These are phyloP conservation scores for Alcedo atthis DNA, from an alignment of 2,797 vertebrate species.

Conservation along the genomic window DNA sequence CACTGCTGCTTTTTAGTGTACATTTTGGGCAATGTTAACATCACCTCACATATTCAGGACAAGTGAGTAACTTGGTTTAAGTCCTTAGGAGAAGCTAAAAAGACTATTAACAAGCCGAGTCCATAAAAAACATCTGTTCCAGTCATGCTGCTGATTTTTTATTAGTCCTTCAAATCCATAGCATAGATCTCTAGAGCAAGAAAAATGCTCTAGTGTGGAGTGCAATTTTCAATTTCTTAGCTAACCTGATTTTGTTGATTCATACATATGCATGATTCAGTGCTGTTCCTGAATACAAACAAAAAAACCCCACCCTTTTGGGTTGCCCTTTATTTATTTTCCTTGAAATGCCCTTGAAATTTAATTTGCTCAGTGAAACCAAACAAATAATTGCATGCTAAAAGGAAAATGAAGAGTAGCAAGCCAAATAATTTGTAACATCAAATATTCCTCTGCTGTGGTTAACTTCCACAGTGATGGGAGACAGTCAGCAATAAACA, in stretches of 20 bases:
- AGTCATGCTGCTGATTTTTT: conserved; percentile 85
- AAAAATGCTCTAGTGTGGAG: conserved; percentile 79
- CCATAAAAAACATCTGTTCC: conserved; percentile 87
- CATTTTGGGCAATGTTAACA: conserved; percentile 82
- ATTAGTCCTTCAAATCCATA: conserved; percentile 84
- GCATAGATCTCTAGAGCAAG: conserved; percentile 82
- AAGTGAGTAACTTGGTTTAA: conserved; percentile 77
- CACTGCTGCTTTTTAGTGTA: conserved; percentile 79
- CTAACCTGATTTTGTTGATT: conserved; percentile 82
- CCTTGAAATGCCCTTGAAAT: conserved; percentile 84
- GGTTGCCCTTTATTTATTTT: conserved; percentile 79
- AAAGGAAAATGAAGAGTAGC: conserved; percentile 73
- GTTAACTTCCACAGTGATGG: conserved; percentile 72
- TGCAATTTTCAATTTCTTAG: conserved; percentile 81
- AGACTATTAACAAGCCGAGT: conserved; percentile 80
- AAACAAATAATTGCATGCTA: conserved; percentile 84
- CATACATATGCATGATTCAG: conserved; percentile 84
- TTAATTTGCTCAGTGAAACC: conserved; percentile 80
- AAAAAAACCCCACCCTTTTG: conserved; percentile 35
- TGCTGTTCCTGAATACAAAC: conserved; percentile 76
- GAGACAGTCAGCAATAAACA: conserved; percentile 71
- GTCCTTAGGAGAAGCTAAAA: conserved; percentile 83
- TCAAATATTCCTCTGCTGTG: conserved; percentile 74
- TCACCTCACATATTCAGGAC: conserved; percentile 81
- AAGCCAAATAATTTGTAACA: conserved; percentile 79